These are phyloP conservation scores for Augochlora pura DNA, from an alignment of 1,140 invertebrate genomes.

Conservation along the genomic window DNA sequence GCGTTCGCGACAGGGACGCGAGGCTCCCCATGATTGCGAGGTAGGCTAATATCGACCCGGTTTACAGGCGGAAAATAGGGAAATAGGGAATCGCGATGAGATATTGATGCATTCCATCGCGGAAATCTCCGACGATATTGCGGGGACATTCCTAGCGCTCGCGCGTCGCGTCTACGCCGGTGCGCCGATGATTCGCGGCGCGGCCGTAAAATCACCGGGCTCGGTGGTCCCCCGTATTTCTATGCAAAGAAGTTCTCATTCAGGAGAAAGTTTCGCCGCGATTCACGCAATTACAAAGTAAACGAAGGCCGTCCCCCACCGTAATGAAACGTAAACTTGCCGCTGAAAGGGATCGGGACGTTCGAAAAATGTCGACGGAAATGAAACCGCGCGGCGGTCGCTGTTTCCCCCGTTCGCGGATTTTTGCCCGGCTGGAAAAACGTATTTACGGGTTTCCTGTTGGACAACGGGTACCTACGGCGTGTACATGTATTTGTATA, in stretches of 20 bases:
- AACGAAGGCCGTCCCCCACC: neutral
- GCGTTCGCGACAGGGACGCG: neutral
- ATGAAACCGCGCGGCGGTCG: too few relatives aligned
- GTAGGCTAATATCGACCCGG: neutral
- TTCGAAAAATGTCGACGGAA: neutral
- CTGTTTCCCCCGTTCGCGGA: too few relatives aligned
- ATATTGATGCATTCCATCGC: slow-evolving; percentile 14
- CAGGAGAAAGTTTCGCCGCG: neutral
- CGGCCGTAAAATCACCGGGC: neutral
- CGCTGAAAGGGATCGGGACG: neutral
- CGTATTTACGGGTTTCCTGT: too few relatives aligned
- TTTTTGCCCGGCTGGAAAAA: too few relatives aligned
- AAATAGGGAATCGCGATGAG: slow-evolving; percentile 11
- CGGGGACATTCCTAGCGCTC: neutral
- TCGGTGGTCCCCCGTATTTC: neutral
- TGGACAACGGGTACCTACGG: too few relatives aligned
- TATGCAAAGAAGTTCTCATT: neutral
- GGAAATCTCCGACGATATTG: slow-evolving; percentile 3
- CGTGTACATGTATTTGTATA: too few relatives aligned
- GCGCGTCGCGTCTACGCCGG: neutral
- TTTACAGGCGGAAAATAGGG: slow-evolving; percentile 7
- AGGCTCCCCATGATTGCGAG: slow-evolving; percentile 1
- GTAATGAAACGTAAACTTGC: slow-evolving; percentile 24
- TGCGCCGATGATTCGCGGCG: neutral
- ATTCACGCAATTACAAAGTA: slow-evolving; percentile 10